Evolutionary conservation across 2,113 vertebrate species (phyloP).

Genomic region (Eurystomus gularis): DNA sequence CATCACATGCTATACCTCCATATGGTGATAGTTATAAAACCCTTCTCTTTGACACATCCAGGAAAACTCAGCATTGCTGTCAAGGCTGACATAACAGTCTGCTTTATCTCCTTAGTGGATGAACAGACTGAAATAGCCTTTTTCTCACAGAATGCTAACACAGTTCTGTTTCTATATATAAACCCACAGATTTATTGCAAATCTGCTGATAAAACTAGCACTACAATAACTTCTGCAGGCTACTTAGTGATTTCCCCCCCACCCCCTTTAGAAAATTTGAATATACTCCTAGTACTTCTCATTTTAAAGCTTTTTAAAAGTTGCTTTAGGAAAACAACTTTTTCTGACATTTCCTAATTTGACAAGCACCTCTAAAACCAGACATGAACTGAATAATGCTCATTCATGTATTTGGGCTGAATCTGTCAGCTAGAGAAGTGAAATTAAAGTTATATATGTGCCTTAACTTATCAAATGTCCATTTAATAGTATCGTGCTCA

Average conservation of each 20-base stretch:
- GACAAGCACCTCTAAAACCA: background rate
- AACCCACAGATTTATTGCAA: background rate
- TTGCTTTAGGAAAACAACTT: background rate
- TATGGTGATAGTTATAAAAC: constrained; percentile 37
- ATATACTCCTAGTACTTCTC: background rate
- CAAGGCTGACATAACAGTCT: constrained; percentile 37
- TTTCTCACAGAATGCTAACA: constrained; percentile 26
- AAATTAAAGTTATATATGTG: background rate
- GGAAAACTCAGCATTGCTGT: constrained; percentile 16
- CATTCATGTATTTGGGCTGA: background rate
- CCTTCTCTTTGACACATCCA: constrained; percentile 13
- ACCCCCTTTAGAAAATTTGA: background rate
- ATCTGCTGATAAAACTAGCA: background rate
- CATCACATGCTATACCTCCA: constrained; percentile 8
- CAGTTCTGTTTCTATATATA: background rate
- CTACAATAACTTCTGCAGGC: background rate
- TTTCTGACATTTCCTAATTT: background rate
- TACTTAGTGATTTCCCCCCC: background rate
- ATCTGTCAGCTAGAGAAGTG: background rate
- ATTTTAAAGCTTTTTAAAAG: background rate
- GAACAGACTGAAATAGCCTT: constrained; percentile 44
- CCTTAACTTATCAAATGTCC: background rate
- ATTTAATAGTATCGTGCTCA: background rate
- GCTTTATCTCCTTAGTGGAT: constrained; percentile 15
- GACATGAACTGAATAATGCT: background rate